phyloP scores from a whole-genome alignment of 2,113 vertebrate genomes.

The Cyanoliseus patagonus region DNA sequence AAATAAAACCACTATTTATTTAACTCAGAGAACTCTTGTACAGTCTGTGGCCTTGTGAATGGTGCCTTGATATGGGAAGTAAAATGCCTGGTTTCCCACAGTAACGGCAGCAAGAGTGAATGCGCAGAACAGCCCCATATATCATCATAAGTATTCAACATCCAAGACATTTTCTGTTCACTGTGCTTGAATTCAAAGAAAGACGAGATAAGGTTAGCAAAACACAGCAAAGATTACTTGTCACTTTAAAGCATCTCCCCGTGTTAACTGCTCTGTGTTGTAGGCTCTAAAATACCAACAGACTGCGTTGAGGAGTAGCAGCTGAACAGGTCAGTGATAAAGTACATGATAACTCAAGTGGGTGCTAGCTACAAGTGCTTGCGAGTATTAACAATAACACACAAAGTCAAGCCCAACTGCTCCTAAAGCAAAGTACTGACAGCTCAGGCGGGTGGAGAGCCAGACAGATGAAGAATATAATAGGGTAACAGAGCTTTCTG shows the following conservation, averaged over 20 bases:
- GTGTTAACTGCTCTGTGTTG: constrained; percentile 28
- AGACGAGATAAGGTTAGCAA: constrained; percentile 51
- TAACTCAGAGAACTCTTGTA: constrained; percentile 8
- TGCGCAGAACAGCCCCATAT: constrained; percentile 7
- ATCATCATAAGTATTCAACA: constrained; percentile 63
- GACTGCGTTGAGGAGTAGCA: background rate
- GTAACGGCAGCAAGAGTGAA: background rate
- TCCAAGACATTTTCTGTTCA: constrained; percentile 16
- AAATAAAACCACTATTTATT: constrained; percentile 26
- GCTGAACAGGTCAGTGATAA: background rate
- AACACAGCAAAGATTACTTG: constrained; percentile 56
- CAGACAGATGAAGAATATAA: background rate
- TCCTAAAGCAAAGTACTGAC: constrained; percentile 1
- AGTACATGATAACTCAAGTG: background rate
- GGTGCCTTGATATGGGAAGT: background rate
- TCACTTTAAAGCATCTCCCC: constrained; percentile 41
- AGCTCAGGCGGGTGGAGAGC: background rate
- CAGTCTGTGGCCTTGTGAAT: background rate
- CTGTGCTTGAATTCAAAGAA: constrained; percentile 11
- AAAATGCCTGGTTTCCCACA: constrained; percentile 29
- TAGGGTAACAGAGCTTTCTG: background rate
- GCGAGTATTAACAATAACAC: constrained; percentile 23
- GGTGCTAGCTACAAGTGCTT: constrained; percentile 12
- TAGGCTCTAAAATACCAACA: constrained; percentile 18
- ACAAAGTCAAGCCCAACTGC: background rate